Evolutionary conservation across 1,140 invertebrate genomes (phyloP).

Genomic region (Ceratina australensis): DNA sequence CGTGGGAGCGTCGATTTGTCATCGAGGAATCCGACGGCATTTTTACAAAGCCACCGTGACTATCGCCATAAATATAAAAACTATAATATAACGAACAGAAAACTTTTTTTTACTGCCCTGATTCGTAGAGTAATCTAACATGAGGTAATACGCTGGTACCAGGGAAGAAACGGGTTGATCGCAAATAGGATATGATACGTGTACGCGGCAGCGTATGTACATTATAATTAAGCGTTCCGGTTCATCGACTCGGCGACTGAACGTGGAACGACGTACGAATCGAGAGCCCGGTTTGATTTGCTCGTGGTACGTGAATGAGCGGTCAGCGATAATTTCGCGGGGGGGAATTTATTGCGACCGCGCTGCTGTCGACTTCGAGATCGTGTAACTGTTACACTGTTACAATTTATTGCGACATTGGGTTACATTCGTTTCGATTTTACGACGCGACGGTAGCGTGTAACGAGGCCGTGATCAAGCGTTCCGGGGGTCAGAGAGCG

Average conservation of each 20-base stretch:
- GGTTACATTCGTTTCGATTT: slow-evolving; percentile 45
- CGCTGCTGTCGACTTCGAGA: neutral
- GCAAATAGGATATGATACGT: neutral
- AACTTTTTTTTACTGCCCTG: no score
- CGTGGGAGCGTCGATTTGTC: neutral
- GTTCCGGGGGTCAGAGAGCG: slow-evolving; percentile 44
- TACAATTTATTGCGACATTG: slow-evolving; percentile 49
- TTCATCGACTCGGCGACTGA: slow-evolving; percentile 13
- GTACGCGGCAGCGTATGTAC: neutral
- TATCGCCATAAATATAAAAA: no score
- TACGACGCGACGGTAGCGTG: slow-evolving; percentile 47
- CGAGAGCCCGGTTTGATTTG: slow-evolving; percentile 15
- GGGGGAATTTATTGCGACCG: slow-evolving; percentile 12
- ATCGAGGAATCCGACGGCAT: neutral
- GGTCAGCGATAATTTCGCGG: slow-evolving; percentile 26
- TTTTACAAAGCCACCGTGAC: no score
- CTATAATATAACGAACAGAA: no score
- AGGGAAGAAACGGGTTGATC: no score
- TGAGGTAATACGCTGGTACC: neutral
- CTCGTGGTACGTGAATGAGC: neutral
- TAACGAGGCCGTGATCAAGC: slow-evolving; percentile 46
- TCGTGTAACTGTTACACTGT: slow-evolving; percentile 37
- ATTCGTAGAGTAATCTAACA: neutral
- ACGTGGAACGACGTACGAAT: neutral
- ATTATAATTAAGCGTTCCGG: slow-evolving; percentile 7